Conservation (phyloP, 2,888 invertebrate genomes). For the Ypsolopha scabrella region DNA sequence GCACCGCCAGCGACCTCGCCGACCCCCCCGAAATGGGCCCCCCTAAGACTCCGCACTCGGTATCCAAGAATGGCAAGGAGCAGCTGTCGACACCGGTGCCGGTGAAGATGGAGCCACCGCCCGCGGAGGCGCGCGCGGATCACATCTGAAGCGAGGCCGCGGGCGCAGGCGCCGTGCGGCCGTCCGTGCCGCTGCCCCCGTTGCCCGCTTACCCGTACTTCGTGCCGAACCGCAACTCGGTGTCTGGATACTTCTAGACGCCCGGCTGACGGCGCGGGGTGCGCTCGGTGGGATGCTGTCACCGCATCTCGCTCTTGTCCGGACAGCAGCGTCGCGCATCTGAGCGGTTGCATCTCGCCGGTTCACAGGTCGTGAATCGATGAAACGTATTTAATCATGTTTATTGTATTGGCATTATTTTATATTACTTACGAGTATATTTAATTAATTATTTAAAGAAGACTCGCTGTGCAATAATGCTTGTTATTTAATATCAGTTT, state of each 20-base stretch:
- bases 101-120: constrained; percentile 77
- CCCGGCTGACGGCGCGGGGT: background rate
- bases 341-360: no score
- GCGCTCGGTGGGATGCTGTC: no score
- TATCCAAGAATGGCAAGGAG: constrained; percentile 47
- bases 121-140: constrained; percentile 70
- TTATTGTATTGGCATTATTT: constrained; percentile 31
- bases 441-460: constrained; percentile 44
- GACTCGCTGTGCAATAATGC: constrained; percentile 67
- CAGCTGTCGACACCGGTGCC: constrained; percentile 67
- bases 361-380: background rate
- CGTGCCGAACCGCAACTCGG: constrained; percentile 49
- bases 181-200: constrained; percentile 29
- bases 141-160: constrained; percentile 65
- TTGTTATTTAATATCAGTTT: constrained; percentile 62
- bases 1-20: constrained; percentile 67
- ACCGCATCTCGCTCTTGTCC: no score
- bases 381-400: background rate
- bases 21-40: constrained; percentile 57
- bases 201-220: constrained; percentile 59
- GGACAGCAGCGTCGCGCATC: no score
- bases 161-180: constrained; percentile 32
- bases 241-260: constrained; percentile 46
- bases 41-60: constrained; percentile 42
- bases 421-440: constrained; percentile 27